phyloP scores from a whole-genome alignment of 2,113 vertebrate species.

The Rhinogobius similis region DNA sequence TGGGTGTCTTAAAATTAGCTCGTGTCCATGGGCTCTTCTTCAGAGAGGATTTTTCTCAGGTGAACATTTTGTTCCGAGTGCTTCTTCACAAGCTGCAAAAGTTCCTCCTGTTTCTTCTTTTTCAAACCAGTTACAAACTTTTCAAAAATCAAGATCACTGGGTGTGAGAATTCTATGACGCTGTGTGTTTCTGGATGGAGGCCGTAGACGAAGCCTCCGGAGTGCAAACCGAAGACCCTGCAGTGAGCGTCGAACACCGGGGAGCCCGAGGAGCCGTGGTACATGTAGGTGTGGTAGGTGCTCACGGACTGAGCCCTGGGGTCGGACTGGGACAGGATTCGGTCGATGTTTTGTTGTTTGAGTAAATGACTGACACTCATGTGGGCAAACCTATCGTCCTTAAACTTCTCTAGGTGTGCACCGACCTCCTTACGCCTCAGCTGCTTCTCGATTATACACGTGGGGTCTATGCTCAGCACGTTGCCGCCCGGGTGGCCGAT shows the following conservation, averaged over 20 bases:
- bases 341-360: background rate
- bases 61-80: background rate
- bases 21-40: background rate
- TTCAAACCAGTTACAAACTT: constrained; percentile 8
- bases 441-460: constrained; percentile 27
- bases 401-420: background rate
- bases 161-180: constrained; percentile 9
- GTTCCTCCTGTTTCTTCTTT: rapidly evolving
- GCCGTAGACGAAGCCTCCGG: background rate
- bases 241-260: constrained; percentile 30
- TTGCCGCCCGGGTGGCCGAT: constrained; percentile 18
- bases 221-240: constrained; percentile 30
- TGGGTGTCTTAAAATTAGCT: background rate
- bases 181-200: rapidly evolving
- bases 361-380: rapidly evolving
- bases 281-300: constrained; percentile 34
- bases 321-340: background rate
- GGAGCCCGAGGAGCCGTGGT: constrained; percentile 38
- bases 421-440: background rate
- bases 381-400: rapidly evolving
- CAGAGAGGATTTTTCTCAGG: background rate
- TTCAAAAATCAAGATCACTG: constrained; percentile 21
- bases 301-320: rapidly evolving
- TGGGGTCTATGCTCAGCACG: constrained; percentile 25
- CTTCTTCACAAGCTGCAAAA: background rate